Evolutionary conservation across 2,888 invertebrate species (phyloP).

Genomic region (Troides helena): DNA sequence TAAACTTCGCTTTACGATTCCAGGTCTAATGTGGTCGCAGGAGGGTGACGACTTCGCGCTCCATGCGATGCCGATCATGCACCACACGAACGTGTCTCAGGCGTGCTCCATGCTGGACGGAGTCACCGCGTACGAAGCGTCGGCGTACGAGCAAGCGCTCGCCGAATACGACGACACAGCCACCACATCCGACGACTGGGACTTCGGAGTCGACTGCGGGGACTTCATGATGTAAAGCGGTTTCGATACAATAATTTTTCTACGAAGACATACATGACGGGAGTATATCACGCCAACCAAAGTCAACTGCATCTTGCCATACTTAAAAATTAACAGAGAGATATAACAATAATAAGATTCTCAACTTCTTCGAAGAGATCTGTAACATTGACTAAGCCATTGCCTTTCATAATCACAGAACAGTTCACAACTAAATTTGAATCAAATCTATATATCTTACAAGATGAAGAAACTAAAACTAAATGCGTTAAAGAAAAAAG

Average conservation of each 20-base stretch:
- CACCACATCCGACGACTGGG: slow-evolving; percentile 82
- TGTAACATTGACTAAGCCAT: too few species aligned
- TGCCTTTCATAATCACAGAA: too few species aligned
- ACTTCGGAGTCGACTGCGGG: slow-evolving; percentile 86
- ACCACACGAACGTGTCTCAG: slow-evolving; percentile 82
- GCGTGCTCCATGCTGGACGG: slow-evolving; percentile 78
- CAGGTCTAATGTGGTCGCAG: slow-evolving; percentile 83
- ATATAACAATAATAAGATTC: too few species aligned
- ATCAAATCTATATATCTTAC: too few species aligned
- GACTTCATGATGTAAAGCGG: slow-evolving; percentile 83
- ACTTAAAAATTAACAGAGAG: too few species aligned
- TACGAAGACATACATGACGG: too few species aligned
- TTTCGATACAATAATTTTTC: neutral
- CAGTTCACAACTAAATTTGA: too few species aligned
- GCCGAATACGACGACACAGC: slow-evolving; percentile 80
- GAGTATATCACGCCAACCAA: too few species aligned
- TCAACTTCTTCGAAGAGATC: too few species aligned
- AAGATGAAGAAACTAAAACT: too few species aligned
- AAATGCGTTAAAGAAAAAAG: too few species aligned
- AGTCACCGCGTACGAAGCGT: slow-evolving; percentile 82
- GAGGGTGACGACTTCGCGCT: slow-evolving; percentile 84
- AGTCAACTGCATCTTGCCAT: too few species aligned
- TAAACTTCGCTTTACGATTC: slow-evolving; percentile 35
- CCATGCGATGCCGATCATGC: slow-evolving; percentile 83
- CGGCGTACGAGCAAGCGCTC: slow-evolving; percentile 80